Conservation (phyloP, 2,888 invertebrate species). For the Sminthurinus aureus region DNA sequence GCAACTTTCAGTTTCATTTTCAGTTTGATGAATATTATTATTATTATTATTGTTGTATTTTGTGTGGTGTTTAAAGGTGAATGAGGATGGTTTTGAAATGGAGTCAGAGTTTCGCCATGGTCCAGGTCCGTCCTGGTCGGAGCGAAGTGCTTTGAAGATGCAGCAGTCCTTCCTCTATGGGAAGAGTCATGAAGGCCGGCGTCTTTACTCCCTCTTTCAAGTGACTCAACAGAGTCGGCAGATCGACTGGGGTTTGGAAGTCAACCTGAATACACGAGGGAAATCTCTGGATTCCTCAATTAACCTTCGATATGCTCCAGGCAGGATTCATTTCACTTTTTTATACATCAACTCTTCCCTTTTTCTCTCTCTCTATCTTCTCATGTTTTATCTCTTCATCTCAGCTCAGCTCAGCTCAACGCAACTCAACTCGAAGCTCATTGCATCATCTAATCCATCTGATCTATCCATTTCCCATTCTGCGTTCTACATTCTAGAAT, state of each 20-base stretch:
- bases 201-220: slow-evolving; percentile 48
- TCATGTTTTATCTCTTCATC: not conserved
- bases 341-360: not conserved
- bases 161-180: slow-evolving; percentile 43
- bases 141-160: slow-evolving; percentile 52
- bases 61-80: slow-evolving; percentile 40
- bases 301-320: slow-evolving; percentile 59
- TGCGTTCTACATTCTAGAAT: no score
- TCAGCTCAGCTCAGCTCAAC: no score
- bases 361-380: not conserved
- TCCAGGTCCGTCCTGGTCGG: slow-evolving; percentile 49
- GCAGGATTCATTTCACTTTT: slow-evolving; percentile 43
- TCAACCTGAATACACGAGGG: slow-evolving; percentile 53
- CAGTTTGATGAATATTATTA: not conserved
- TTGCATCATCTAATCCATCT: no score
- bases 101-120: slow-evolving; percentile 52
- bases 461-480: no score
- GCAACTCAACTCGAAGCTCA: no score
- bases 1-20: not conserved
- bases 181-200: slow-evolving; percentile 48
- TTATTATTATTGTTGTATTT: not conserved
- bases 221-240: slow-evolving; percentile 53
- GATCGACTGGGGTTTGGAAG: slow-evolving; percentile 57
- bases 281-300: slow-evolving; percentile 59
- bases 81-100: slow-evolving; percentile 53